Conservation (phyloP, 2,888 invertebrate species). For the Sphaerophoria taeniata region DNA sequence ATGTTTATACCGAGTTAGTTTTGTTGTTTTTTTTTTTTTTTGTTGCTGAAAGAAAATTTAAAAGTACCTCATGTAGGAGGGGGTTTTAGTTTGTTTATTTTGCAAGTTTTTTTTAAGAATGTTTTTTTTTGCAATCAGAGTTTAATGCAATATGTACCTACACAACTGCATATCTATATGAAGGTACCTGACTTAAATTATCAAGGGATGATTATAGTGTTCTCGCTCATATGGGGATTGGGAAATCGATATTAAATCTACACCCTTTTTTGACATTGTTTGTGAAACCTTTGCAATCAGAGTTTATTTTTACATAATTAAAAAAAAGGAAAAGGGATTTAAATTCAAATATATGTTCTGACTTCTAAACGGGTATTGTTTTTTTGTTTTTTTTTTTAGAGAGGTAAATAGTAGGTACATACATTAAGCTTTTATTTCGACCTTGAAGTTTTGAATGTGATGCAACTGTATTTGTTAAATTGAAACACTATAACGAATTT, state of each 20-base stretch:
- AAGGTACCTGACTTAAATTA: too few species aligned
- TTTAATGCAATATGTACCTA: neutral
- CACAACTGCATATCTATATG: neutral
- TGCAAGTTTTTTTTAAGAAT: too few species aligned
- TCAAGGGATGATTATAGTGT: neutral
- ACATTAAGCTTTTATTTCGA: too few species aligned
- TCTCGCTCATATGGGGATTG: slow-evolving; percentile 17
- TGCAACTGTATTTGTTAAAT: too few species aligned
- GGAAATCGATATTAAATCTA: slow-evolving; percentile 10
- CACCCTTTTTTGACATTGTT: neutral
- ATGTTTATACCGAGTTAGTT: neutral
- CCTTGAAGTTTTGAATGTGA: too few species aligned
- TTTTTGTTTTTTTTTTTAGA: too few species aligned
- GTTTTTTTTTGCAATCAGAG: slow-evolving; percentile 10
- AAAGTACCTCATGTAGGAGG: too few species aligned
- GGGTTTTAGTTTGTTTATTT: neutral
- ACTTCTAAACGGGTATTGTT: too few species aligned
- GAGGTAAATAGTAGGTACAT: too few species aligned
- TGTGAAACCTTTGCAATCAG: neutral
- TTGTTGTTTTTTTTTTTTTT: neutral
- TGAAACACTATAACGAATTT: too few species aligned
- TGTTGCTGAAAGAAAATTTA: neutral
- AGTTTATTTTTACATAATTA: slow-evolving; percentile 2
- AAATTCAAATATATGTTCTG: too few species aligned
- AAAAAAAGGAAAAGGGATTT: neutral